A percentile compares a stretch with the other conserved stretches of the same genome.
Evolutionary conservation across 2,888 invertebrate species (phyloP).

Genomic region (Cephonodes hylas): DNA sequence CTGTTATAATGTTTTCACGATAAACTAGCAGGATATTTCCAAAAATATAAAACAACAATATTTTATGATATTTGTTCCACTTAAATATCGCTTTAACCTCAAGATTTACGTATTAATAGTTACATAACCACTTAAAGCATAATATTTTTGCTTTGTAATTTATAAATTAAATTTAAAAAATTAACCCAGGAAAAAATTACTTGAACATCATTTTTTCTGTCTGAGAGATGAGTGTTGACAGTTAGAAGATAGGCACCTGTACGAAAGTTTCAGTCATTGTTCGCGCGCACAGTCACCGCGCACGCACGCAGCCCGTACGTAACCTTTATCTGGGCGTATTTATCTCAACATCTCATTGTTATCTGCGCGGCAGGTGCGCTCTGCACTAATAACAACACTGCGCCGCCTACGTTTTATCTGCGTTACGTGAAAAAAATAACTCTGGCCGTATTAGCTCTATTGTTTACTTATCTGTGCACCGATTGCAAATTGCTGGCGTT

Average conservation of each 20-base stretch:
- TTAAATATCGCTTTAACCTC: too few species aligned
- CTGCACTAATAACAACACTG: conserved; percentile 21
- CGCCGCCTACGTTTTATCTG: conserved; percentile 5
- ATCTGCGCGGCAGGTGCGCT: conserved; percentile 54
- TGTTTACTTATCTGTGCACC: neutral
- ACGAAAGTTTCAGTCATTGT: conserved; percentile 62
- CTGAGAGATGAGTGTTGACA: neutral
- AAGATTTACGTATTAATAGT: too few species aligned
- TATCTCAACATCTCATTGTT: conserved; percentile 55
- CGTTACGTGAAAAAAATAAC: conserved; percentile 6
- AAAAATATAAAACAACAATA: too few species aligned
- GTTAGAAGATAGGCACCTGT: conserved; percentile 47
- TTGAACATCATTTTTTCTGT: too few species aligned
- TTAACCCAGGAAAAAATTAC: too few species aligned
- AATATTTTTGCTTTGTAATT: too few species aligned
- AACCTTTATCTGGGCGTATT: conserved; percentile 54
- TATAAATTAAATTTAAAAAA: too few species aligned
- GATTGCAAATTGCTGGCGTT: neutral
- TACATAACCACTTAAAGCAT: too few species aligned
- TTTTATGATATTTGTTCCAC: too few species aligned
- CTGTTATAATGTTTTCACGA: too few species aligned
- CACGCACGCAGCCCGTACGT: conserved; percentile 43
- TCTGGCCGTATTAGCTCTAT: neutral
- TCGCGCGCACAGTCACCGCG: conserved; percentile 57
- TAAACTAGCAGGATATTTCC: too few species aligned